phyloP scores from a whole-genome alignment of 1,140 invertebrate species.

The Drosophila asahinai region DNA sequence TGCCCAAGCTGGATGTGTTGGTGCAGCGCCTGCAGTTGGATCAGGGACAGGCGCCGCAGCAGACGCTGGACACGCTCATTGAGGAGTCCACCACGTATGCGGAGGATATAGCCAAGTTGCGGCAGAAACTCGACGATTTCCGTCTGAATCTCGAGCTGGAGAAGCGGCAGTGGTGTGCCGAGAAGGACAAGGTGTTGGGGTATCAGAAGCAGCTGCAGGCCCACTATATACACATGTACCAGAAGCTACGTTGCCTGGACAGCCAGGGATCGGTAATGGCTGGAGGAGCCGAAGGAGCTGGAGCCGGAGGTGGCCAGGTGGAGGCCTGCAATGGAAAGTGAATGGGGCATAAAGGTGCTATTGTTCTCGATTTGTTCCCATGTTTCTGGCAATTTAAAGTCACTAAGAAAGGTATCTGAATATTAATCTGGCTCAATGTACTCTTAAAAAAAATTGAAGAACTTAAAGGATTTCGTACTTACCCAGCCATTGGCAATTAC shows the following conservation, averaged over 20 bases:
- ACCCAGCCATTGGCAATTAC: too few species aligned
- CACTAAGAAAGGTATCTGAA: constrained; percentile 6
- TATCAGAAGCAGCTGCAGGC: constrained; percentile 82
- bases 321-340: constrained; percentile 31
- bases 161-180: constrained; percentile 80
- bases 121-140: constrained; percentile 76
- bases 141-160: constrained; percentile 78
- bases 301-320: neutral
- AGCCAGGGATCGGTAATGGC: constrained; percentile 24
- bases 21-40: constrained; percentile 59
- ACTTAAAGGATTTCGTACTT: too few species aligned
- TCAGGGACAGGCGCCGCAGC: constrained; percentile 53
- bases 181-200: constrained; percentile 77
- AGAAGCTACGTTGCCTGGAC: constrained; percentile 80
- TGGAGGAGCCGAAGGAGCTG: neutral
- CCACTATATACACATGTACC: constrained; percentile 84
- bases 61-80: constrained; percentile 74
- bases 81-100: constrained; percentile 81
- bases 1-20: constrained; percentile 51
- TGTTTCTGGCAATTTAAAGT: neutral
- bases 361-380: neutral
- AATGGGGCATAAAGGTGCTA: constrained; percentile 10
- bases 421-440: neutral
- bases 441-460: neutral
- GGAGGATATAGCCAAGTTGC: constrained; percentile 77